Conservation (phyloP, 1,140 invertebrate species). For the Hyphantria cunea region DNA sequence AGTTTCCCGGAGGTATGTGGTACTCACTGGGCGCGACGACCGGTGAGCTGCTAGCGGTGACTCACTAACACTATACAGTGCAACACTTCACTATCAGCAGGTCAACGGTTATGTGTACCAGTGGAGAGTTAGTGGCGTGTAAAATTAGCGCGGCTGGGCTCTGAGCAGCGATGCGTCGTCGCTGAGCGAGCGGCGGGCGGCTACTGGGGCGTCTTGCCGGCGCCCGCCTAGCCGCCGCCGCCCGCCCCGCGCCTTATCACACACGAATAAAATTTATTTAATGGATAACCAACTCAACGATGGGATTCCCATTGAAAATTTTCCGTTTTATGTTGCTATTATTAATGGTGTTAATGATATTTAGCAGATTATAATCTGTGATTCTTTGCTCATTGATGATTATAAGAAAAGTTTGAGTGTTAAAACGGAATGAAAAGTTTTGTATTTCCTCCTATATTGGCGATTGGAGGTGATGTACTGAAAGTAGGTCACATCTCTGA, state of each 20-base stretch:
- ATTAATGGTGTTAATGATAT: constrained; percentile 57
- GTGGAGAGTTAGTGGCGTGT: constrained; percentile 60
- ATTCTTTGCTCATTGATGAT: constrained; percentile 31
- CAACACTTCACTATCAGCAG: constrained; percentile 69
- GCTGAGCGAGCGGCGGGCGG: constrained; percentile 50
- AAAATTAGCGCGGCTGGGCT: constrained; percentile 63
- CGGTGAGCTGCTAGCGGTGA: constrained; percentile 4
- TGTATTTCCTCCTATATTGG: constrained; percentile 1
- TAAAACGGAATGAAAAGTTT: neutral
- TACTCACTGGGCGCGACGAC: constrained; percentile 24
- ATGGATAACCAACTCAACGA: constrained; percentile 70
- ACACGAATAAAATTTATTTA: constrained; percentile 77
- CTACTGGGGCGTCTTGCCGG: constrained; percentile 67
- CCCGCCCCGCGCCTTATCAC: constrained; percentile 72
- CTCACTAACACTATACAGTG: constrained; percentile 44
- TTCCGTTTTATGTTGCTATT: constrained; percentile 53
- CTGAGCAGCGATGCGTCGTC: constrained; percentile 49
- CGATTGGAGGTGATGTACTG: constrained; percentile 4
- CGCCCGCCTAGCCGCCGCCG: constrained; percentile 58
- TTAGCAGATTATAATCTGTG: constrained; percentile 37
- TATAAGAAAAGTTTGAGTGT: constrained; percentile 18
- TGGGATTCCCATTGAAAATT: constrained; percentile 68
- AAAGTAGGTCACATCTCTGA: constrained; percentile 12
- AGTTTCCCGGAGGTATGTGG: constrained; percentile 12
- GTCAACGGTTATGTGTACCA: constrained; percentile 49